Evolutionary conservation across 2,797 vertebrate genomes (phyloP), one percentile per base, ranked within the genome.

Genomic region (Sus cebifrons): DNA sequence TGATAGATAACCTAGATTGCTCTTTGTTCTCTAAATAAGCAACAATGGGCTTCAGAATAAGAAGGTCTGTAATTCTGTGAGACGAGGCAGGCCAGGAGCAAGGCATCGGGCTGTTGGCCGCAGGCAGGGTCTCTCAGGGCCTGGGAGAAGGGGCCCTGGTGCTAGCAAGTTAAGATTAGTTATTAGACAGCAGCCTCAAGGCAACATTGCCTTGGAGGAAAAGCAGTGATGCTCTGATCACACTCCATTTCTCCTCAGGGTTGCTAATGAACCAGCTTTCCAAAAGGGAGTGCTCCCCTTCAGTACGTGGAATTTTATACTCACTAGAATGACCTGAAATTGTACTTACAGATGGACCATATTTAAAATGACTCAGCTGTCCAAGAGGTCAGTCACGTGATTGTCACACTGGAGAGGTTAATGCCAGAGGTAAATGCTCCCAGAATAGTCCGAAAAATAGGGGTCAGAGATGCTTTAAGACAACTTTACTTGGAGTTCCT

Each of bases 11-110:
- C 44, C 81, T 92, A 64, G 68, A 78, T 77, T 86, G 10, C 8
- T 92, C 21, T 92, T 96, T 92, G 83, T 81, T 91, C 70, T 71
- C 29, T 78, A 88, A 94, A 93, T 79, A 83, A 97, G 49, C n/a
- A 81, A 54, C 15, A 58, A 1, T 60, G 17, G 23, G 11, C 23
- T 20, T 67, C 9, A 9, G 79, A 88, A 88, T 54, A 14, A 25
- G 86, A 92, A 60, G 32, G 4, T 74, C 18, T 89, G 49, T 21
- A 68, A 77, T 75, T 94, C 73, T 86, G 71, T 67, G 81, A 84
- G 64, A 36, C 13, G 8, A 58, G 32, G 58, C 15, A 79, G 44
- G 29, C 49, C 36, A 6, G 14, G 62, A 90, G 32, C 17, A 27
- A 95, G 85, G 52, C 3, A 6, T 17, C n/a, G 85, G 86, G 25